Percentiles rank a stretch among this genome's conserved stretches.
Conservation (phyloP, 2,113 vertebrate genomes). For the Reinhardtius hippoglossoides region DNA sequence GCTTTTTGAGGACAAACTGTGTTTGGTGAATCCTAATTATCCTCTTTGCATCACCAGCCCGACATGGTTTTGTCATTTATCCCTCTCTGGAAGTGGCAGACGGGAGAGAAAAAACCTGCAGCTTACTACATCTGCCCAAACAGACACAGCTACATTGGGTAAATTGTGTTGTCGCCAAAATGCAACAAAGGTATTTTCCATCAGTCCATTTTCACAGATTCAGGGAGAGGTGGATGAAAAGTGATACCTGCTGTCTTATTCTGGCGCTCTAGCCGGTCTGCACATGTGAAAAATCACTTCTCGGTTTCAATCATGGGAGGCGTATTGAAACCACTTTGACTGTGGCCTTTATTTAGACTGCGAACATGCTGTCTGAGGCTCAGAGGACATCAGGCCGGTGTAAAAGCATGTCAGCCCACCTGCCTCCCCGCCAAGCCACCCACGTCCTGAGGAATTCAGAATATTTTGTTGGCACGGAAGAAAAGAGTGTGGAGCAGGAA, state of each 20-base stretch:
- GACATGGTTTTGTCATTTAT: conserved; percentile 77
- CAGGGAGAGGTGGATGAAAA: conserved; percentile 21
- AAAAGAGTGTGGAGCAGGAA: conserved; percentile 16
- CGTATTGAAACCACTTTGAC: conserved; percentile 36
- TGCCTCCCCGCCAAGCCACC: conserved; percentile 21
- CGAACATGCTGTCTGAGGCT: conserved; percentile 55
- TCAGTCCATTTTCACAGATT: conserved; percentile 54
- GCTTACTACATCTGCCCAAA: conserved; percentile 54
- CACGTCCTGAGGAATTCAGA: conserved; percentile 36
- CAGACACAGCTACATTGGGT: conserved; percentile 33
- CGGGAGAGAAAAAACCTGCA: conserved; percentile 40
- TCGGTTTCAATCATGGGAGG: conserved; percentile 41
- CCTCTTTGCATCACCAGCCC: conserved; percentile 74
- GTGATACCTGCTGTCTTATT: not conserved
- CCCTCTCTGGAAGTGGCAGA: conserved; percentile 67
- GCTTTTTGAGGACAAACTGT: conserved; percentile 81
- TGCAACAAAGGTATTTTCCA: conserved; percentile 51
- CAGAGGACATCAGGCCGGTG: conserved; percentile 37
- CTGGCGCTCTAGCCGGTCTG: conserved; percentile 18
- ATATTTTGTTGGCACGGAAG: conserved; percentile 36
- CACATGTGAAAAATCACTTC: conserved; percentile 51
- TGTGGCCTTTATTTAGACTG: conserved; percentile 40
- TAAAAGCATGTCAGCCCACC: conserved; percentile 44
- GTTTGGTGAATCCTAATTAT: conserved; percentile 85
- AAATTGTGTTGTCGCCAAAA: conserved; percentile 24